A percentile compares a stretch with the other conserved stretches of the same genome.
Evolutionary conservation across 2,113 vertebrate genomes (phyloP).

Genomic region (Syrmaticus mikado): DNA sequence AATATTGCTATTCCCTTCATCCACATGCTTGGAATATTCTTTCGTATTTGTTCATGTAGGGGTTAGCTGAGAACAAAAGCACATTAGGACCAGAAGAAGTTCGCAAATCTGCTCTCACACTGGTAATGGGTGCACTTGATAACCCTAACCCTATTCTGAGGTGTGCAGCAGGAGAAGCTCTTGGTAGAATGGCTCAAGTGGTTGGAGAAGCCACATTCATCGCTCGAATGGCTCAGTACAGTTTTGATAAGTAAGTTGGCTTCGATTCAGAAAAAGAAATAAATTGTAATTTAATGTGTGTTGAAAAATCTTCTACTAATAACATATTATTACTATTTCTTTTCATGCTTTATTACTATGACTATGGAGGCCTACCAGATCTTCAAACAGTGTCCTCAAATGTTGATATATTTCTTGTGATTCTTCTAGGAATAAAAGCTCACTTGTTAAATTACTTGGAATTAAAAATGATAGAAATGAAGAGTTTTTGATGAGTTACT

Average conservation of each 20-base stretch:
- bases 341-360: neutral
- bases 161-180: conserved; percentile 96
- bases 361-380: neutral
- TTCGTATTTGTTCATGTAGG: conserved; percentile 75
- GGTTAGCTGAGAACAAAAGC: conserved; percentile 98
- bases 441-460: neutral
- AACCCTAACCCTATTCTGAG: conserved; percentile 97
- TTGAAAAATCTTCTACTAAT: neutral
- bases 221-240: conserved; percentile 97
- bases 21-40: neutral
- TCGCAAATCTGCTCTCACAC: conserved; percentile 92
- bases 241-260: conserved; percentile 94
- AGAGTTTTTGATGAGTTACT: neutral
- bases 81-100: conserved; percentile 97
- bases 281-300: neutral
- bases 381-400: neutral
- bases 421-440: neutral
- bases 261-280: conserved; percentile 11
- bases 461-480: neutral
- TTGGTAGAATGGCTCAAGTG: conserved; percentile 98
- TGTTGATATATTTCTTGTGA: neutral
- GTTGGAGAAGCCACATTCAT: conserved; percentile 98
- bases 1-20: neutral
- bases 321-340: neutral
- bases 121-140: conserved; percentile 98